Evolutionary conservation across 1,140 invertebrate genomes (phyloP).

Genomic region (Rhopalosiphum maidis): DNA sequence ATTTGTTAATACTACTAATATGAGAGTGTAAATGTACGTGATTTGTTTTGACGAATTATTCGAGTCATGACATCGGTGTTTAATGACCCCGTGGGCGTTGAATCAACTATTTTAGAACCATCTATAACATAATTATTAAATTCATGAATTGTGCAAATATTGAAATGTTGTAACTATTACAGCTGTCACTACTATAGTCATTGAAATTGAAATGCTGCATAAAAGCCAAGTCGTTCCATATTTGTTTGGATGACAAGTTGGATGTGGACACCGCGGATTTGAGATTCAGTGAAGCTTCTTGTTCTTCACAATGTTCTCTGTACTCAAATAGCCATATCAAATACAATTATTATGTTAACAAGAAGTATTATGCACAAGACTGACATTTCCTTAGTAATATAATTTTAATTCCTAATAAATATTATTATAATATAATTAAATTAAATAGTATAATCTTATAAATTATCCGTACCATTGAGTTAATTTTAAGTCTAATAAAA

Average conservation of each 20-base stretch:
- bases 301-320: not conserved
- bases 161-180: not conserved
- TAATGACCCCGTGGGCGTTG: not conserved
- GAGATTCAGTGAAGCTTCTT: not conserved
- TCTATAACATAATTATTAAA: not conserved
- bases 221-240: not conserved
- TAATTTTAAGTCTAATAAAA: not conserved
- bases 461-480: not conserved
- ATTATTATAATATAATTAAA: not conserved
- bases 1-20: conserved; percentile 15
- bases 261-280: not conserved
- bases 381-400: not conserved
- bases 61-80: not conserved
- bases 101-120: not conserved
- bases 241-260: not conserved
- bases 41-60: conserved; percentile 21
- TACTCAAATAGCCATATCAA: not conserved
- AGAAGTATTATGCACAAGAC: not conserved
- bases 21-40: conserved; percentile 4
- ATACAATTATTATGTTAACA: not conserved
- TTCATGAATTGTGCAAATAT: not conserved
- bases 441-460: too few relatives aligned
- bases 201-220: not conserved
- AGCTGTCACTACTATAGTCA: not conserved
- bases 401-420: not conserved